phyloP scores from a whole-genome alignment of 2,888 invertebrate genomes.

The Hybos culiciformis region DNA sequence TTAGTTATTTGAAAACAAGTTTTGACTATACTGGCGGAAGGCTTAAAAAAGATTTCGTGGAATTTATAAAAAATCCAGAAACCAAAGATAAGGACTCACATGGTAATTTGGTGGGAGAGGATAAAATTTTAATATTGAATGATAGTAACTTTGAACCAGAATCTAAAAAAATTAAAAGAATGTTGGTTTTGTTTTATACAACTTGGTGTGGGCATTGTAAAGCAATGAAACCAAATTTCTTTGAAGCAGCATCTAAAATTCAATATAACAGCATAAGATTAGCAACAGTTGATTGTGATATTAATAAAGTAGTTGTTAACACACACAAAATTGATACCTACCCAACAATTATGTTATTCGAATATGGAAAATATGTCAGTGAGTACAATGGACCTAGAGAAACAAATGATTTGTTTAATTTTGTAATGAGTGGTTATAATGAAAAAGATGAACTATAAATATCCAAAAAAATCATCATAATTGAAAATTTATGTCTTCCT shows the following conservation, averaged over 20 bases:
- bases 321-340: constrained; percentile 47
- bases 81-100: constrained; percentile 32
- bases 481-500: too few relatives aligned
- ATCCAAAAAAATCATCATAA: too few relatives aligned
- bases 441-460: constrained; percentile 24
- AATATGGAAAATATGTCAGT: constrained; percentile 38
- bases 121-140: constrained; percentile 37
- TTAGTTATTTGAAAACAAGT: constrained; percentile 58
- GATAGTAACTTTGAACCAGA: constrained; percentile 53
- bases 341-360: constrained; percentile 53
- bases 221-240: constrained; percentile 52
- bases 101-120: constrained; percentile 34
- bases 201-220: constrained; percentile 69
- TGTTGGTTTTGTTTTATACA: constrained; percentile 74
- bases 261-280: constrained; percentile 26
- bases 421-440: constrained; percentile 27
- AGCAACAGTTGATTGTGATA: constrained; percentile 53
- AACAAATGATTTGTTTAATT: constrained; percentile 41
- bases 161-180: constrained; percentile 64
- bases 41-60: constrained; percentile 41
- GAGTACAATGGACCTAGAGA: constrained; percentile 46
- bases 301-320: constrained; percentile 44
- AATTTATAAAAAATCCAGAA: constrained; percentile 21
- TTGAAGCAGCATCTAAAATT: constrained; percentile 36
- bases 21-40: constrained; percentile 61